These are phyloP conservation scores for Dasypus novemcinctus DNA, from an alignment of 2,113 vertebrate genomes.

Conservation along the genomic window DNA sequence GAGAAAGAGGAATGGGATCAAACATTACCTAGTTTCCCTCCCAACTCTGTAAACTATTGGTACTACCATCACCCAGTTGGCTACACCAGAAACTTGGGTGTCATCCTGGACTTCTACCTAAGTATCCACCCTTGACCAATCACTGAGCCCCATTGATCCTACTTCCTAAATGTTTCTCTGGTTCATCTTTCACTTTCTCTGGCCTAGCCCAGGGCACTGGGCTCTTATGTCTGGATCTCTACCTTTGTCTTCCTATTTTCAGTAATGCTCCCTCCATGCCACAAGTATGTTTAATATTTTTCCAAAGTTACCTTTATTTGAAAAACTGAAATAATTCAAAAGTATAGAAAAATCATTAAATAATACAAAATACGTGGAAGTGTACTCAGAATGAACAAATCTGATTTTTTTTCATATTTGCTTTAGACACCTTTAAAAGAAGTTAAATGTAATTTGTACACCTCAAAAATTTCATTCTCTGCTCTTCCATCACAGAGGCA, in stretches of 20 bases:
- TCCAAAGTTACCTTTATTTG: not conserved
- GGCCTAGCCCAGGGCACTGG: not conserved
- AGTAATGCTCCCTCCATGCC: not conserved
- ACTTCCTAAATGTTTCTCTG: not conserved
- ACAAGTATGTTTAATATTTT: not conserved
- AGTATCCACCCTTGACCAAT: not conserved
- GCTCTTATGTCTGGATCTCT: not conserved
- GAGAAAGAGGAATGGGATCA: not conserved
- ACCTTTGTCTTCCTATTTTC: not conserved
- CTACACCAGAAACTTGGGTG: not conserved
- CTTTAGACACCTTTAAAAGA: not conserved
- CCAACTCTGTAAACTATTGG: not conserved
- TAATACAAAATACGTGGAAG: not conserved
- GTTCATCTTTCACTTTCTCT: not conserved
- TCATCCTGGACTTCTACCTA: not conserved
- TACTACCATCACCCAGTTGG: not conserved
- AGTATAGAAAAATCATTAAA: not conserved
- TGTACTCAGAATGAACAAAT: not conserved
- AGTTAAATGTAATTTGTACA: not conserved
- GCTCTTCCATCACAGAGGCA: not conserved
- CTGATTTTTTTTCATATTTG: not conserved
- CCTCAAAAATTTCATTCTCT: not conserved
- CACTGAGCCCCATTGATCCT: not conserved
- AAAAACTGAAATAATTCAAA: not conserved
- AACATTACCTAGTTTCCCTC: not conserved